Percentiles rank a stretch among this genome's conserved stretches.
These are phyloP conservation scores for Conus betulinus DNA, from an alignment of 1,140 invertebrate species.

Conservation along the genomic window DNA sequence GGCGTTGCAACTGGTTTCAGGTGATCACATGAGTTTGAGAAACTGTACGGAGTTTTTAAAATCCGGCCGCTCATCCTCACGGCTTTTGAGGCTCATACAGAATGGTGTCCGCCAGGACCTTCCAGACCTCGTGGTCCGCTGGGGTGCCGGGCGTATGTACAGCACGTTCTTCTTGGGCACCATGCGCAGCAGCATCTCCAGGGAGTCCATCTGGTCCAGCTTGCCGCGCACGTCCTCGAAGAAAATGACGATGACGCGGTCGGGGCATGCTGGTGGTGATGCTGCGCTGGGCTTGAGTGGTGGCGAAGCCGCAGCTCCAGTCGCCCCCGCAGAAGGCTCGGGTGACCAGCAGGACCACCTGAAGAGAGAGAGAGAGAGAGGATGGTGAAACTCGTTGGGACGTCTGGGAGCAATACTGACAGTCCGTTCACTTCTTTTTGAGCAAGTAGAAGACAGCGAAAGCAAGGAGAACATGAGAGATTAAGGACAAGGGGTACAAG, in stretches of 20 bases:
- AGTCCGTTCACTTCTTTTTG: too few relatives aligned
- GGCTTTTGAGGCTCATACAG: neutral
- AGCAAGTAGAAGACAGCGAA: too few relatives aligned
- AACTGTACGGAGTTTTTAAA: too few relatives aligned
- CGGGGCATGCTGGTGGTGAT: constrained; percentile 8
- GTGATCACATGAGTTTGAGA: too few relatives aligned
- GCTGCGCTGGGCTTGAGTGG: constrained; percentile 11
- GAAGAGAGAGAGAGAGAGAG: neutral
- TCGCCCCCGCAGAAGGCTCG: neutral
- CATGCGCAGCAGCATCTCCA: constrained; percentile 20
- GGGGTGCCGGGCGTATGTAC: neutral
- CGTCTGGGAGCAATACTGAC: too few relatives aligned
- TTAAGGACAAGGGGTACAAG: too few relatives aligned
- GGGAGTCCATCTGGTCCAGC: neutral
- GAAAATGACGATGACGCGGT: constrained; percentile 22
- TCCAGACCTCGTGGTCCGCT: neutral
- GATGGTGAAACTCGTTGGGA: too few relatives aligned
- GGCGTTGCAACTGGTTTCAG: too few relatives aligned
- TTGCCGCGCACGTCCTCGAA: neutral
- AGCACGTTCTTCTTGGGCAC: neutral
- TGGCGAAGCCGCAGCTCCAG: neutral
- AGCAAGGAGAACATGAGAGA: too few relatives aligned
- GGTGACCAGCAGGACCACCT: constrained; percentile 2
- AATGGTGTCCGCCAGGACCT: neutral
- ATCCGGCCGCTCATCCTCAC: too few relatives aligned